Base-by-base conservation (phyloP, 1,140 invertebrate species). In the Helicorthomorpha holstii region DNA sequence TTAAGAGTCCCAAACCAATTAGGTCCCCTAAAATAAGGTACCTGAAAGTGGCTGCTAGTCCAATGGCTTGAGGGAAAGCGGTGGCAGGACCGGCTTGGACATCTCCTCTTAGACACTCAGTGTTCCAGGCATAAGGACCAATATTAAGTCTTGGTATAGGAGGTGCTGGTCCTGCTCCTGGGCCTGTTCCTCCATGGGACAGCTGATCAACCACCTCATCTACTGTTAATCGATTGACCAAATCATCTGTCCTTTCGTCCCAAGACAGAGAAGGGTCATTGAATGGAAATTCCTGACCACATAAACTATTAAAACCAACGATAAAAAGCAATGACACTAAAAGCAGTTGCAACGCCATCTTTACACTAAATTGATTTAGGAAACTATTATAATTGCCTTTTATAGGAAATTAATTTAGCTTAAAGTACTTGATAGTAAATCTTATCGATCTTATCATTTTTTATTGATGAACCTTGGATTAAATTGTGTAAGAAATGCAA, bases 21-120 rank as follows among this genome's bases (percentile, higher is more conserved):
- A 19, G 38, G 12, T 12, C 12, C 12, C 12, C 19, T 41, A n/a
- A n/a, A n/a, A 12, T 41, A 45, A 48, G n/a, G 23, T 56, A 66
- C 65, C 60, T 64, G 53, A 66, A 66, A 7, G 60, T 54, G 7
- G 65, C 63, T 12, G 61, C 63, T n/a, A 66, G 46, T 45, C 63
- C 64, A 21, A 67, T 55, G 1, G 65, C 56, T 44, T 63, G 61
- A 24, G 64, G 64, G 51, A 66, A 67, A 12, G 60, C 58, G 4
- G 65, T 66, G 23, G 63, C 58, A 25, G 59, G 58, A 50, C 61
- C 64, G 10, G 58, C 59, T 10, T 50, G n/a, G 1, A 55, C 61
- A 27, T 58, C 61, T 54, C 58, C 43, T 14, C 50, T 25, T 16
- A 66, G 52, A 58, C 66, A 67, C 54, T 67, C 65, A 0, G 63